Evolutionary conservation across 2,888 invertebrate genomes (phyloP), one percentile per base, ranked within the genome.

Genomic region (Morpho achilles): DNA sequence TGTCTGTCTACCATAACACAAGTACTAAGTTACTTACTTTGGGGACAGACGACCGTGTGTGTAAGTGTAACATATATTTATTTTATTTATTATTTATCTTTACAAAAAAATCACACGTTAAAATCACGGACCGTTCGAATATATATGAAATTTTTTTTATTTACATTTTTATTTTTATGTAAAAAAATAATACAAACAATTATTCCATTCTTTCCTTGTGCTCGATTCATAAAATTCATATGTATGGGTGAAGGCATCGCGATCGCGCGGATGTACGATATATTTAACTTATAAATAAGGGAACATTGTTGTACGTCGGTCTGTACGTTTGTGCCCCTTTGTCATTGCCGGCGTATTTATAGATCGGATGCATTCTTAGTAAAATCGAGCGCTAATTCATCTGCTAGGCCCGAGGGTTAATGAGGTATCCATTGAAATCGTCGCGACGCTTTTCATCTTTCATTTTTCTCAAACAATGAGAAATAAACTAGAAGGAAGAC

Each of bases 171-270:
- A 16, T 16, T 16, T 16, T 16, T 16, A 16, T 16, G 1, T 1
- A 16, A 16, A 16, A 16, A 16, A 16, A 16, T 16, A 16, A 16
- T 16, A 16, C 16, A 16, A 16, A 64, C 2, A 32, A 22, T 72
- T 8, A 50, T 82, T 87, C 86, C 68, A 81, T 59, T 9, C 67
- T 53, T 66, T 63, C 62, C 16, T 0, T 63, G 70, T 67, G 59
- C 76, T 63, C 67, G 76, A 79, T 87, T 87, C 87, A 85, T 87
- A 88, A 88, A 87, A 87, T 82, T 85, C 88, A 85, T 86, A 84
- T 84, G 85, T 84, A 85, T 75, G 80, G 82, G 82, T 82, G 84
- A 80, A 84, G 79, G 75, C 77, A 74, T 71, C 69, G 75, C 77
- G 75, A 78, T 80, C 78, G 75, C 78, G 71, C 73, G 75, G 77